Evolutionary conservation across 2,888 invertebrate genomes (phyloP).

Genomic region (Sesia apiformis): DNA sequence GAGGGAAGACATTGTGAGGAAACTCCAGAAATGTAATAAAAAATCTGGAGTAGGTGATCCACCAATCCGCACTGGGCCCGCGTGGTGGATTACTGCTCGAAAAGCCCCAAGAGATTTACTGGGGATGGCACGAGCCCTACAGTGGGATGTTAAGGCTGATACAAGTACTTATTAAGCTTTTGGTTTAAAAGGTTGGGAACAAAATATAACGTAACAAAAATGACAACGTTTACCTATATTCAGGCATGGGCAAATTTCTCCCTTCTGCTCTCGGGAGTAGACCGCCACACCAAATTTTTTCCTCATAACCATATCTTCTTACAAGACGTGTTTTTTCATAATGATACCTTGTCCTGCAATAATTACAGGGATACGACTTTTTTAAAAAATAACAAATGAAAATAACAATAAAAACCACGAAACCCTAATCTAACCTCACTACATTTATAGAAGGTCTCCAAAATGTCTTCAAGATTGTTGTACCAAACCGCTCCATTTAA

Average conservation of each 20-base stretch:
- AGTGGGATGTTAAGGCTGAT: too few relatives aligned
- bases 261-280: conserved; percentile 79
- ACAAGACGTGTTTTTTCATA: conserved; percentile 77
- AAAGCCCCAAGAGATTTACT: too few relatives aligned
- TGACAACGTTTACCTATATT: conserved; percentile 62
- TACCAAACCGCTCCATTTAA: conserved; percentile 46
- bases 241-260: conserved; percentile 76
- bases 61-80: too few relatives aligned
- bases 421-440: conserved; percentile 42
- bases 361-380: neutral
- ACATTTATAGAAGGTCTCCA: conserved; percentile 52
- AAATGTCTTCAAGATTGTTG: conserved; percentile 39
- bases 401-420: neutral
- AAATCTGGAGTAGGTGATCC: too few relatives aligned
- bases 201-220: too few relatives aligned
- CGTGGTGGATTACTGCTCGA: too few relatives aligned
- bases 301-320: conserved; percentile 82
- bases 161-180: too few relatives aligned
- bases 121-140: too few relatives aligned
- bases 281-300: conserved; percentile 79
- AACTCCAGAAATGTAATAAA: too few relatives aligned
- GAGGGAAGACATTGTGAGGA: too few relatives aligned
- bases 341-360: conserved; percentile 72
- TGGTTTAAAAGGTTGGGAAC: too few relatives aligned
- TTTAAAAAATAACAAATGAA: neutral